These are phyloP conservation scores for Endomychus coccineus DNA, from an alignment of 2,888 invertebrate genomes.

Conservation along the genomic window DNA sequence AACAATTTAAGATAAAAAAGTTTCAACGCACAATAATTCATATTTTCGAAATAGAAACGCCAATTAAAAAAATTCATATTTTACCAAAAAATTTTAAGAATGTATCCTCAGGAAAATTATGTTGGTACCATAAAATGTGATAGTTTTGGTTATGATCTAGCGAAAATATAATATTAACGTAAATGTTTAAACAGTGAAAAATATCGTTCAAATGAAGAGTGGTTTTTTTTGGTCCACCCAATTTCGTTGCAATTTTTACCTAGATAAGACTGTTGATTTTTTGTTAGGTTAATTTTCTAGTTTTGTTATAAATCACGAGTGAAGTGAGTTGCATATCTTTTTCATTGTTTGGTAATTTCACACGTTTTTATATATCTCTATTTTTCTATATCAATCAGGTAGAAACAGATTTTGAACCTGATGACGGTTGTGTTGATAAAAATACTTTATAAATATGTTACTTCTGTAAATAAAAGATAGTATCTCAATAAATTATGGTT, in stretches of 20 bases:
- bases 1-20: too few species aligned
- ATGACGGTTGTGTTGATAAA: constrained; percentile 37
- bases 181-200: too few species aligned
- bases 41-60: too few species aligned
- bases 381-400: constrained; percentile 34
- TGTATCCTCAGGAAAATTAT: too few species aligned
- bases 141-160: too few species aligned
- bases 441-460: constrained; percentile 38
- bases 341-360: constrained; percentile 14
- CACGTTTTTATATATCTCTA: constrained; percentile 31
- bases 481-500: constrained; percentile 37
- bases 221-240: constrained; percentile 20
- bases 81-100: too few species aligned
- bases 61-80: too few species aligned
- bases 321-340: constrained; percentile 35
- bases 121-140: too few species aligned
- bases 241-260: constrained; percentile 21
- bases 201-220: too few species aligned
- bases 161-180: too few species aligned
- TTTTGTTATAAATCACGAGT: constrained; percentile 26
- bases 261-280: constrained; percentile 23
- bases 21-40: too few species aligned
- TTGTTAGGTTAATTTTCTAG: constrained; percentile 17
- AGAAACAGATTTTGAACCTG: constrained; percentile 24
- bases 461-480: constrained; percentile 39